Percentiles rank a stretch among this genome's conserved stretches.
Evolutionary conservation across 2,888 invertebrate genomes (phyloP).

Genomic region (Pasiphila rectangulata): DNA sequence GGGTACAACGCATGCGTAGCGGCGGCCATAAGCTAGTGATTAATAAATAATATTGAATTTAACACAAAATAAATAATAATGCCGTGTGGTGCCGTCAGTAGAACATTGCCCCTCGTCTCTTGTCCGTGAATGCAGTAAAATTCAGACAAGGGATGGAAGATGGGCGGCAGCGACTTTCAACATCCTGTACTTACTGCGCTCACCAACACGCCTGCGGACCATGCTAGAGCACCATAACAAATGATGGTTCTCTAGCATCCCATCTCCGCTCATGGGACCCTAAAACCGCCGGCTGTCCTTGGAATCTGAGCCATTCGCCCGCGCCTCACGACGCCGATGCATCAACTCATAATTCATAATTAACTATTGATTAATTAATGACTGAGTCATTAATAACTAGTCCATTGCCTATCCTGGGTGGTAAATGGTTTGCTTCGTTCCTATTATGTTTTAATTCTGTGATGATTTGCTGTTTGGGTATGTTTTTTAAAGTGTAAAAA

Average conservation of each 20-base stretch:
- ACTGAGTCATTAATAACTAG: conserved; percentile 53
- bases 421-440: conserved; percentile 31
- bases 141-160: no score
- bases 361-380: conserved; percentile 59
- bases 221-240: no score
- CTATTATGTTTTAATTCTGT: conserved; percentile 17
- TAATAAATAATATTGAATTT: no score
- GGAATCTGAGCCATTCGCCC: conserved; percentile 56
- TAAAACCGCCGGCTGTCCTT: conserved; percentile 33
- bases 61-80: no score
- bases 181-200: no score
- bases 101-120: no score
- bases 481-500: neutral
- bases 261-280: conserved; percentile 10
- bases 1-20: no score
- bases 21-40: no score
- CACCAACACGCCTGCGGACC: no score
- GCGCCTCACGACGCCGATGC: conserved; percentile 55
- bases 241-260: neutral
- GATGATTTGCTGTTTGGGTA: conserved; percentile 9
- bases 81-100: no score
- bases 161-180: no score
- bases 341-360: conserved; percentile 70
- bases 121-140: no score
- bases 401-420: conserved; percentile 47